phyloP scores from a whole-genome alignment of 2,797 vertebrate genomes.

The Lithobates sylvaticus region DNA sequence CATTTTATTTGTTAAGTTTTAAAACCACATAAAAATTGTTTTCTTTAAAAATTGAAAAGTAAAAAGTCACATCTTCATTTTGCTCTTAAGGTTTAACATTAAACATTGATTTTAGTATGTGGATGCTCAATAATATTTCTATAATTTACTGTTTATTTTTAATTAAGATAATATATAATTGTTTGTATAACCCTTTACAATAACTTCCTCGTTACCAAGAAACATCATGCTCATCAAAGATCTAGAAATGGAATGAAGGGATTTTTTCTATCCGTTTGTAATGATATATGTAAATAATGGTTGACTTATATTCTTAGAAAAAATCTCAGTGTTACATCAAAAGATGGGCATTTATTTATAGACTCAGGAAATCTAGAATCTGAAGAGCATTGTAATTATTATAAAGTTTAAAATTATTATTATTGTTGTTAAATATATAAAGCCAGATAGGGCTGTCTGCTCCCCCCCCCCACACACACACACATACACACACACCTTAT shows the following conservation, averaged over 20 bases:
- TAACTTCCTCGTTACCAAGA: not conserved
- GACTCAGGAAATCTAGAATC: no score
- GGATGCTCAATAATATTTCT: not conserved
- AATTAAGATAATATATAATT: not conserved
- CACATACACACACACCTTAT: no score
- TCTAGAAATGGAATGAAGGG: not conserved
- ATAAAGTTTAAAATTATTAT: no score
- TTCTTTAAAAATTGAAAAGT: constrained; percentile 1
- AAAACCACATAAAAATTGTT: constrained; percentile 8
- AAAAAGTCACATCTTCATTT: not conserved
- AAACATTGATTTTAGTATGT: not conserved
- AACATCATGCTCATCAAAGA: not conserved
- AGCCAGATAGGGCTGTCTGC: no score
- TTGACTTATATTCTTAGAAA: no score
- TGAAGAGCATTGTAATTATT: no score
- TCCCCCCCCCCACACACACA: no score
- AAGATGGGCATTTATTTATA: no score
- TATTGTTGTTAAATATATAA: no score
- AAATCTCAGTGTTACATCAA: no score
- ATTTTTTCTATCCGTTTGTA: not conserved
- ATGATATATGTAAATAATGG: no score
- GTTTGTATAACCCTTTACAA: not conserved
- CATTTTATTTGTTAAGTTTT: constrained; percentile 38
- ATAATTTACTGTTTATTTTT: not conserved
- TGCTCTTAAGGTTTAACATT: not conserved